Evolutionary conservation across 1,140 invertebrate species (phyloP).

Genomic region (Galendromus occidentalis): DNA sequence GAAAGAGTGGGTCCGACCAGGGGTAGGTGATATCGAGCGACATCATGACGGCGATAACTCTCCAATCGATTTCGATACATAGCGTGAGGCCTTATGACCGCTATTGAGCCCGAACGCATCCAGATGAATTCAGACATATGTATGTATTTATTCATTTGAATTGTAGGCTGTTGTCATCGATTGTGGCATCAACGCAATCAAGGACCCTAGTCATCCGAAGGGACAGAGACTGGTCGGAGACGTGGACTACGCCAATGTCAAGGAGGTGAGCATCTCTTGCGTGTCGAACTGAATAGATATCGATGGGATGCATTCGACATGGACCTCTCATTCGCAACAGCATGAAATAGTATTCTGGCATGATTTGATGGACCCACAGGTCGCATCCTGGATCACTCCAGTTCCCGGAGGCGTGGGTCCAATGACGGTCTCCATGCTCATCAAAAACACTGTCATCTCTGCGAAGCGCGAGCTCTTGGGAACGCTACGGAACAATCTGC

Average conservation of each 20-base stretch:
- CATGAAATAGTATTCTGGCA: too few relatives aligned
- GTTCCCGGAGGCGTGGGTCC: slow-evolving; percentile 95
- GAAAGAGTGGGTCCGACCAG: slow-evolving; percentile 84
- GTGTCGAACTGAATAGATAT: too few relatives aligned
- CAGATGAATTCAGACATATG: neutral
- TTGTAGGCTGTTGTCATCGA: slow-evolving; percentile 91
- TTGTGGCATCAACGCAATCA: slow-evolving; percentile 87
- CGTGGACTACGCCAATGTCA: slow-evolving; percentile 64
- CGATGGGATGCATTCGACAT: too few relatives aligned
- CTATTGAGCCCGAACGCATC: too few relatives aligned
- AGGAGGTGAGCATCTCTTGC: slow-evolving; percentile 23
- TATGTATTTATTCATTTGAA: neutral
- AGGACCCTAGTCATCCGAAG: slow-evolving; percentile 46
- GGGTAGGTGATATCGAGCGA: slow-evolving; percentile 6
- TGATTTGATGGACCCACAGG: slow-evolving; percentile 1
- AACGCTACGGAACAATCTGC: neutral
- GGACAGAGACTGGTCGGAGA: slow-evolving; percentile 80
- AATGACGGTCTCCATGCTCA: slow-evolving; percentile 97
- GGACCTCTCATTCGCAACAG: too few relatives aligned
- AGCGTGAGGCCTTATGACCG: too few relatives aligned
- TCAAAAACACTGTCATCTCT: slow-evolving; percentile 77
- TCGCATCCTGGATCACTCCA: slow-evolving; percentile 51
- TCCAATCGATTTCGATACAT: too few relatives aligned
- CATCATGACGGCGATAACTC: too few relatives aligned
- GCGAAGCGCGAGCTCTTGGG: slow-evolving; percentile 30